Conservation (phyloP, 1,140 invertebrate species). For the Ceratina japonica region DNA sequence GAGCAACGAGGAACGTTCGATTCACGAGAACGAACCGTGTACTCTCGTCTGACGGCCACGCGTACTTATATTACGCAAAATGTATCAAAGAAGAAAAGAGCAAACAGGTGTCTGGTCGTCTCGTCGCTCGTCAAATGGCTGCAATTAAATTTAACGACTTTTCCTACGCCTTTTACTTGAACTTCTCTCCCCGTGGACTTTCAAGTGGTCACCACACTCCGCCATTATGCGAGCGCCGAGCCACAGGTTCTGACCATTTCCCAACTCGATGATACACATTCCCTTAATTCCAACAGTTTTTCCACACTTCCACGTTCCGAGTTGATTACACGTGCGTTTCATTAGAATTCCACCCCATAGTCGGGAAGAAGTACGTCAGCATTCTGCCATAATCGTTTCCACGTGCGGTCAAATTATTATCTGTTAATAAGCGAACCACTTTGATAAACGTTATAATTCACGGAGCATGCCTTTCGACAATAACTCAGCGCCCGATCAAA, state of each 20-base stretch:
- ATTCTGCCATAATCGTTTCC: no score
- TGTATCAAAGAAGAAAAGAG: constrained; percentile 58
- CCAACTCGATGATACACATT: constrained; percentile 20
- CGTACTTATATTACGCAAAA: constrained; percentile 15
- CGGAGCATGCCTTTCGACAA: neutral
- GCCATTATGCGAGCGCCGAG: constrained; percentile 24
- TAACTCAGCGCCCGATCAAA: neutral
- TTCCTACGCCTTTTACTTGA: constrained; percentile 52
- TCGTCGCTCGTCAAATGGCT: constrained; percentile 55
- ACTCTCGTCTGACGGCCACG: neutral
- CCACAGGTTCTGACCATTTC: constrained; percentile 31
- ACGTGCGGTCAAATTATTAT: no score
- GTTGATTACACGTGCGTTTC: constrained; percentile 5
- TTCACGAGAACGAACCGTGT: neutral
- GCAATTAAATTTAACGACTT: constrained; percentile 72
- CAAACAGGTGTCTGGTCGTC: constrained; percentile 71
- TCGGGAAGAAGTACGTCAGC: no score
- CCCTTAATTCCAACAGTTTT: constrained; percentile 35
- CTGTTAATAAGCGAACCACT: neutral
- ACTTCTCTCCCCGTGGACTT: constrained; percentile 40
- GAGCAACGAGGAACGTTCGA: neutral
- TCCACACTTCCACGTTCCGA: neutral
- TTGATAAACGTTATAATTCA: neutral
- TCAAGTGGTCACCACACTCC: constrained; percentile 38
- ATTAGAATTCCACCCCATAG: neutral